Conservation (phyloP, 2,888 invertebrate genomes). For the Volucella zonaria region DNA sequence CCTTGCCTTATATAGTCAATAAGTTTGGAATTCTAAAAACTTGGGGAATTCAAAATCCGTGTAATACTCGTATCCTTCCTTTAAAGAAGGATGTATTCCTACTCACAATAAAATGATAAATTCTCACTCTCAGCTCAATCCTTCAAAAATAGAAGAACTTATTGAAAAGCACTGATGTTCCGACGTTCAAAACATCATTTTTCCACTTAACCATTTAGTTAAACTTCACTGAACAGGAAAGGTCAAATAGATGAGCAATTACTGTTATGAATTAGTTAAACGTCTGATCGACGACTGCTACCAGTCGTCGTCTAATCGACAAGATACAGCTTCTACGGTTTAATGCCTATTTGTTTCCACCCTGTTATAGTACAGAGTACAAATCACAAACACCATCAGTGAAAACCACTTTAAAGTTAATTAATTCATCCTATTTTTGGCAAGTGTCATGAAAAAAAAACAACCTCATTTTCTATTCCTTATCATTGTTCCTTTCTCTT, state of each 20-base stretch:
- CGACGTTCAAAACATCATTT: too few species aligned
- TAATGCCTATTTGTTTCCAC: conserved; percentile 1
- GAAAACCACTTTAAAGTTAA: conserved; percentile 50
- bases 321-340: not conserved
- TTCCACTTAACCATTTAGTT: not conserved
- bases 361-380: conserved; percentile 13
- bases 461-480: conserved; percentile 28
- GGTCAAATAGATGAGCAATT: conserved; percentile 46
- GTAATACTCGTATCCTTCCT: too few species aligned
- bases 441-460: conserved; percentile 36
- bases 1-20: too few species aligned
- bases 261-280: conserved; percentile 38
- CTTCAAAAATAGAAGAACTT: too few species aligned
- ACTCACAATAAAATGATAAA: too few species aligned
- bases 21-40: too few species aligned
- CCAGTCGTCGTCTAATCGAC: conserved; percentile 10
- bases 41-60: too few species aligned
- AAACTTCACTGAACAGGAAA: conserved; percentile 43
- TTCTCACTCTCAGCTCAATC: too few species aligned
- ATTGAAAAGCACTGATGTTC: too few species aligned
- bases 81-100: too few species aligned
- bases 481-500: not conserved
- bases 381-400: conserved; percentile 26
- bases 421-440: conserved; percentile 54
- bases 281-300: conserved; percentile 39